Percentiles rank a stretch among this genome's conserved stretches.
These are phyloP conservation scores for Amphipyra berbera DNA, from an alignment of 2,888 invertebrate genomes.

Conservation along the genomic window DNA sequence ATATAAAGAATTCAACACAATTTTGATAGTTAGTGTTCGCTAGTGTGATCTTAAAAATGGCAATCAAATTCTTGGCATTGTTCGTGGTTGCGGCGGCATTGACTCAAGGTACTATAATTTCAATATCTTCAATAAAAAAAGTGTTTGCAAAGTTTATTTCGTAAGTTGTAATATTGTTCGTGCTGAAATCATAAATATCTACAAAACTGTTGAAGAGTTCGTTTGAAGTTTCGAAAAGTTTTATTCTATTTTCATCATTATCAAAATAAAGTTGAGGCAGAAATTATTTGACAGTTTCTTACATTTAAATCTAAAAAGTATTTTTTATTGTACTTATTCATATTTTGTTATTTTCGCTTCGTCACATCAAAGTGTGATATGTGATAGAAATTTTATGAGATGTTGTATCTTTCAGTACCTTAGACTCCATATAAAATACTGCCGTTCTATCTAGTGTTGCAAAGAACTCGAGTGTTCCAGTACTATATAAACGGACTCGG, in stretches of 20 bases:
- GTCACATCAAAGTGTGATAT: no score
- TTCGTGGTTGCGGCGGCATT: constrained; percentile 33
- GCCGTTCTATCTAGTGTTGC: no score
- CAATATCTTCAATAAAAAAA: not conserved
- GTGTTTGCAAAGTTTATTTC: not conserved
- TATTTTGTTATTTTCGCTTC: no score
- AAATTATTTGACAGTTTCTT: not conserved
- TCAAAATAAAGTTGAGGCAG: not conserved
- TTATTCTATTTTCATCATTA: not conserved
- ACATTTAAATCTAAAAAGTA: no score
- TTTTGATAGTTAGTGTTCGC: not conserved
- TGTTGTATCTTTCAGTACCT: no score
- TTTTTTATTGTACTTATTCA: no score
- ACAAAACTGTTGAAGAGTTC: constrained; percentile 1
- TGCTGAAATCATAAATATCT: not conserved
- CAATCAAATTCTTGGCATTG: constrained; percentile 27
- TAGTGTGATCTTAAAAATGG: constrained; percentile 33
- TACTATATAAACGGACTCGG: no score
- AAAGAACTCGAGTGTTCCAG: no score
- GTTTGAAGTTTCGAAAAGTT: not conserved
- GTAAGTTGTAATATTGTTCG: not conserved
- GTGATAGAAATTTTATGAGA: no score
- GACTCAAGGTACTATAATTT: constrained; percentile 30
- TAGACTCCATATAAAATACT: no score
- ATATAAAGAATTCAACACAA: constrained; percentile 15